These are phyloP conservation scores for Heteromormyrus szaboi DNA, from an alignment of 2,797 vertebrate genomes.

Conservation along the genomic window DNA sequence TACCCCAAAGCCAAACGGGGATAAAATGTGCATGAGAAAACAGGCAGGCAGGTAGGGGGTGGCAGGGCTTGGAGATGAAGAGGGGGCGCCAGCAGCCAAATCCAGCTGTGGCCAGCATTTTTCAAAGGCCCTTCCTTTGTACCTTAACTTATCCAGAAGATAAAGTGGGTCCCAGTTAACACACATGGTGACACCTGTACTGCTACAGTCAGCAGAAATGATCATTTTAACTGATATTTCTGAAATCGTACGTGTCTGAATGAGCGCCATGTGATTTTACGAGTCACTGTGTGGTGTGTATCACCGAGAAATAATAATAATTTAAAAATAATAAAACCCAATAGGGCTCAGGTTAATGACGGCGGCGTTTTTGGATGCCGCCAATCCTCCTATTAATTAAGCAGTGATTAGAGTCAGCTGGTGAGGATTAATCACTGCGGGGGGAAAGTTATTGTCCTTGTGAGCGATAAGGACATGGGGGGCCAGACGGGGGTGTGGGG, in stretches of 20 bases:
- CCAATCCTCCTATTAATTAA: conserved; percentile 74
- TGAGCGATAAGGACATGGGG: conserved; percentile 52
- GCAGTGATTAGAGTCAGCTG: conserved; percentile 80
- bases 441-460: conserved; percentile 70
- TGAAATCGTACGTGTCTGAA: not conserved
- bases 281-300: not conserved
- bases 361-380: conserved; percentile 64
- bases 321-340: conserved; percentile 29
- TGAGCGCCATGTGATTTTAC: not conserved
- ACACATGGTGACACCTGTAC: not conserved
- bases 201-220: not conserved
- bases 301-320: not conserved
- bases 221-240: not conserved
- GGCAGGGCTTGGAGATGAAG: not conserved
- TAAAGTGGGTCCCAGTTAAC: not conserved
- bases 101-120: not conserved
- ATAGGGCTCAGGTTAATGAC: conserved; percentile 72
- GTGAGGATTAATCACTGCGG: conserved; percentile 74
- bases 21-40: no score
- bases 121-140: not conserved
- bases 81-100: not conserved
- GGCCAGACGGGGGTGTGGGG: not conserved
- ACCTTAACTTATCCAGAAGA: not conserved
- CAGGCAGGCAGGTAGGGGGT: not conserved
- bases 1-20: not conserved